Evolutionary conservation across 2,113 vertebrate genomes (phyloP).

Genomic region (Oreochromis niloticus): DNA sequence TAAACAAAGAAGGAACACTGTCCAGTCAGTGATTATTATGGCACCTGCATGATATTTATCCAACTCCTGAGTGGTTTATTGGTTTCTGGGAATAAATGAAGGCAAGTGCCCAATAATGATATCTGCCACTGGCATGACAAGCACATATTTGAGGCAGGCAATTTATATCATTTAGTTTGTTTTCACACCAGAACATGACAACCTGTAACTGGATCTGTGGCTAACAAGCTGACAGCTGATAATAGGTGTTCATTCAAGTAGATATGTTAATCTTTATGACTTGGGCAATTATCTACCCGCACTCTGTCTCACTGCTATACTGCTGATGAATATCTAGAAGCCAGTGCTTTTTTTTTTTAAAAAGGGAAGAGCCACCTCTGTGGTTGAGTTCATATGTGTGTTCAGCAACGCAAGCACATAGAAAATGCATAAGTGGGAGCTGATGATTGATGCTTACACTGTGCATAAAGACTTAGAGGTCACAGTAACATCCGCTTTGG

Average conservation of each 20-base stretch:
- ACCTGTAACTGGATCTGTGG: constrained; percentile 15
- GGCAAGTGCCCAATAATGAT: not conserved
- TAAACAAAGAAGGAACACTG: not conserved
- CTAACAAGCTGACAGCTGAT: constrained; percentile 26
- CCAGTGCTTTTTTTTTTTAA: not conserved
- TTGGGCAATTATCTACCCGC: constrained; percentile 27
- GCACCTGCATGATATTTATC: not conserved
- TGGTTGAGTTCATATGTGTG: not conserved
- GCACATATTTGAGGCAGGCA: not conserved
- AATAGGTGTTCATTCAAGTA: constrained; percentile 24
- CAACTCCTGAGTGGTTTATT: not conserved
- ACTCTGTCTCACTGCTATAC: not conserved
- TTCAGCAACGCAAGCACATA: not conserved
- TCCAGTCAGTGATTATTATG: not conserved
- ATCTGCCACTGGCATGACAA: not conserved
- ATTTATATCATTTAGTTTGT: constrained; percentile 20
- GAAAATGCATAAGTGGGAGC: not conserved
- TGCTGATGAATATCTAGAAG: not conserved
- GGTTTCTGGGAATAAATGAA: not conserved
- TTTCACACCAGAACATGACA: constrained; percentile 28
- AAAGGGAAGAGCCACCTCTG: not conserved
- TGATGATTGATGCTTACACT: not conserved
- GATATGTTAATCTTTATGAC: constrained; percentile 17
- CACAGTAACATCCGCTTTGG: not conserved
- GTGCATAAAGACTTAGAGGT: not conserved